Percentiles rank a stretch among this genome's conserved stretches.
Evolutionary conservation across 1,140 invertebrate genomes (phyloP).

Genomic region (Himalopsyche phryganea): DNA sequence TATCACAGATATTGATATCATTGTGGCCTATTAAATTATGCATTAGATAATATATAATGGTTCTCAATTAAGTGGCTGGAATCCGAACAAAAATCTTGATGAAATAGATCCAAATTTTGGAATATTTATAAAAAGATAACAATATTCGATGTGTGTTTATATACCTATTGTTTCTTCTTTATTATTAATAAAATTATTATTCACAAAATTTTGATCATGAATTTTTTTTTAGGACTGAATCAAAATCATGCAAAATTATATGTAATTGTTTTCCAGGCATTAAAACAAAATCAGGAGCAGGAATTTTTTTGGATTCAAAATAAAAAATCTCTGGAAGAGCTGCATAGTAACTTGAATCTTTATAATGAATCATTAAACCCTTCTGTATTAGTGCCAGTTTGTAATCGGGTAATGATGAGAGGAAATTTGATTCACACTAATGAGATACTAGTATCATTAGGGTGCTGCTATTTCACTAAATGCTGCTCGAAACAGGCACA

Average conservation of each 20-base stretch:
- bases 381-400: constrained; percentile 62
- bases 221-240: constrained; percentile 6
- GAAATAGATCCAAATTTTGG: too few species aligned
- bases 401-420: constrained; percentile 63
- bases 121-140: too few species aligned
- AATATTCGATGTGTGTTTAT: too few species aligned
- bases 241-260: constrained; percentile 24
- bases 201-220: too few species aligned
- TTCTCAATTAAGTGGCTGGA: too few species aligned
- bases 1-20: too few species aligned
- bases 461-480: constrained; percentile 72
- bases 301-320: constrained; percentile 45
- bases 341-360: constrained; percentile 38
- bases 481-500: constrained; percentile 64
- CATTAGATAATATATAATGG: too few species aligned
- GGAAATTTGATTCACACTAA: constrained; percentile 72
- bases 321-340: constrained; percentile 37
- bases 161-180: too few species aligned
- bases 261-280: constrained; percentile 36
- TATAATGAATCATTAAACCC: constrained; percentile 46
- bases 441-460: constrained; percentile 67
- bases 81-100: too few species aligned
- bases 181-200: too few species aligned
- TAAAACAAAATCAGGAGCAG: constrained; percentile 42
- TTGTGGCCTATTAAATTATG: too few species aligned